A percentile compares a stretch with the other conserved stretches of the same genome.
phyloP scores from a whole-genome alignment of 2,113 vertebrate genomes.

The Xenus cinereus region DNA sequence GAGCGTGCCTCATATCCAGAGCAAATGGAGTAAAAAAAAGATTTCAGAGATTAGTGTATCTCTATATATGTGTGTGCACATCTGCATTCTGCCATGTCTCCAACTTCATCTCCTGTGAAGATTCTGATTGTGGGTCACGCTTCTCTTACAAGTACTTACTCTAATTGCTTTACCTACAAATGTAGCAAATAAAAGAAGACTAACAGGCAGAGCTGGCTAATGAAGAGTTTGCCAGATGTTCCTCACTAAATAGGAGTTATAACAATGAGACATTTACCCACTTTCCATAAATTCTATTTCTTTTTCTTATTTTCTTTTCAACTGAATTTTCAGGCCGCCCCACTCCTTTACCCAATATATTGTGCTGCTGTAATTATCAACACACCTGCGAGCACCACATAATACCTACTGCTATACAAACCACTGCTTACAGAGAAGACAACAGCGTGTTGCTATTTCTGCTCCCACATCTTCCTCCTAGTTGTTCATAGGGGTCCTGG shows the following conservation, averaged over 20 bases:
- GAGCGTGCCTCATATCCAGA: not conserved
- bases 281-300: not conserved
- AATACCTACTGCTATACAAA: not conserved
- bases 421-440: not conserved
- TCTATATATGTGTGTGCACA: accelerated
- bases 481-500: not conserved
- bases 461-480: not conserved
- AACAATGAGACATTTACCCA: not conserved
- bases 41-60: not conserved
- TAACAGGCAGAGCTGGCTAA: not conserved
- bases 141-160: not conserved
- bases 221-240: not conserved
- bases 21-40: not conserved
- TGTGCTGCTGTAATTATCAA: not conserved
- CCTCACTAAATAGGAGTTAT: not conserved
- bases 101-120: not conserved
- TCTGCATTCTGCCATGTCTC: not conserved
- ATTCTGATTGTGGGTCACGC: not conserved
- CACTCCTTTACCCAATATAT: not conserved
- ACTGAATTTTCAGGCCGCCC: not conserved
- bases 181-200: not conserved
- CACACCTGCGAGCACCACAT: not conserved
- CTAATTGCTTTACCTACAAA: not conserved
- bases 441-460: not conserved
- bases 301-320: not conserved